Base-by-base conservation (phyloP, 2,113 vertebrate species). In the Phyllostomus hastatus region DNA sequence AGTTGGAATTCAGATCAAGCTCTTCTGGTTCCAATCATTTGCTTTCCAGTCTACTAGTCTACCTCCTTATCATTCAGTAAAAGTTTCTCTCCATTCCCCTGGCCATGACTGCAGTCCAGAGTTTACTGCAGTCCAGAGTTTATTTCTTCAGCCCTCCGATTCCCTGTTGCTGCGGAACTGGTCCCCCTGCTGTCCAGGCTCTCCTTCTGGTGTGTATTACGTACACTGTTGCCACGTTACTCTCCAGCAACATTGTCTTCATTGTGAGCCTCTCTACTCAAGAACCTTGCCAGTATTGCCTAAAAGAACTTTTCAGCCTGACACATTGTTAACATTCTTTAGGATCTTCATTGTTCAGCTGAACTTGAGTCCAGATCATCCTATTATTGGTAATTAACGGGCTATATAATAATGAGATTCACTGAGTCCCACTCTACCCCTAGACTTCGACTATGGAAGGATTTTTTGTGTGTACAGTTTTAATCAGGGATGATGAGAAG, bases 391-490 rank as follows among this genome's bases (percentile, higher is more conserved):
- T 90, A 84, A 87, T 82, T 59, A 67, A 78, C 69, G 31, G 7
- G 10, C 15, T 85, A 14, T 35, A 12, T 43, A 82, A 88, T 73
- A 91, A 26, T 69, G 76, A 88, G 64, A 79, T 80, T 83, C 89
- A 83, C 5, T 61, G 79, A 94, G 26, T 28, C 52, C n/a, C 19
- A 88, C 20, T 52, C 52, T 86, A 86, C 38, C 14, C 20, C 41
- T 38, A 28, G 38, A 76, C 43, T 93, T 43, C 14, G 91, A 20
- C 7, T 81, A 89, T 81, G 38, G 17, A n/a, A 86, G 31, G 26
- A 85, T 93, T 93, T 91, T 91, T 88, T 89, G 8, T 81, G 26
- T 91, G 20, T 79, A 80, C 28, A 79, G 41, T 80, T 90, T 96
- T 88, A 90, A 83, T 88, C 43, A 84, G 28, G 16, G 26, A 22